Conservation (phyloP, 2,797 vertebrate genomes). For the Argentina silus region DNA sequence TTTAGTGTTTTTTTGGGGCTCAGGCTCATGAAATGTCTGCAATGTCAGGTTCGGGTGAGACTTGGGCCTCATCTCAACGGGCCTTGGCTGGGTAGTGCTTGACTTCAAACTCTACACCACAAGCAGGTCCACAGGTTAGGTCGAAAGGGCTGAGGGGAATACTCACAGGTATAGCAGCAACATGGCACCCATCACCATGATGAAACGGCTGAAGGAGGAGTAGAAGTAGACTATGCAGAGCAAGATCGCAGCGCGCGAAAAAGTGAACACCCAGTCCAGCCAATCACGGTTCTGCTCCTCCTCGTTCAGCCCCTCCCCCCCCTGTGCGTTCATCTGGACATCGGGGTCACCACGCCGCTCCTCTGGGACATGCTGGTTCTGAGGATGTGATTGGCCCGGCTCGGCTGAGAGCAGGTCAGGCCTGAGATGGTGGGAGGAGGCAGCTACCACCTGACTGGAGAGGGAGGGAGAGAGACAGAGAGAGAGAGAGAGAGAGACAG, state of each 20-base stretch:
- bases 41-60: too few relatives aligned
- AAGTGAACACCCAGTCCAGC: constrained; percentile 95
- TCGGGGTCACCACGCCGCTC: constrained; percentile 83
- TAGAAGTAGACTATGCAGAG: constrained; percentile 98
- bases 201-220: constrained; percentile 93
- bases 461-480: constrained; percentile 22
- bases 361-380: constrained; percentile 78
- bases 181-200: constrained; percentile 97
- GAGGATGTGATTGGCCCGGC: constrained; percentile 56
- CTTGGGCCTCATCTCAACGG: too few relatives aligned
- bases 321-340: constrained; percentile 92
- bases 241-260: constrained; percentile 88
- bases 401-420: constrained; percentile 60
- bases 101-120: too few relatives aligned
- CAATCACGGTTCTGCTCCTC: constrained; percentile 94
- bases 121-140: neutral
- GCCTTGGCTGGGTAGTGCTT: too few relatives aligned
- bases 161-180: constrained; percentile 95
- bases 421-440: constrained; percentile 81
- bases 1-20: too few relatives aligned
- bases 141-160: neutral
- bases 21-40: too few relatives aligned
- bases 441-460: constrained; percentile 85
- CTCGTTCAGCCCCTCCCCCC: constrained; percentile 88
- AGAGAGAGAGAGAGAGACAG: neutral